These are phyloP conservation scores for Formica aserva DNA, from an alignment of 2,888 invertebrate genomes.

Conservation along the genomic window DNA sequence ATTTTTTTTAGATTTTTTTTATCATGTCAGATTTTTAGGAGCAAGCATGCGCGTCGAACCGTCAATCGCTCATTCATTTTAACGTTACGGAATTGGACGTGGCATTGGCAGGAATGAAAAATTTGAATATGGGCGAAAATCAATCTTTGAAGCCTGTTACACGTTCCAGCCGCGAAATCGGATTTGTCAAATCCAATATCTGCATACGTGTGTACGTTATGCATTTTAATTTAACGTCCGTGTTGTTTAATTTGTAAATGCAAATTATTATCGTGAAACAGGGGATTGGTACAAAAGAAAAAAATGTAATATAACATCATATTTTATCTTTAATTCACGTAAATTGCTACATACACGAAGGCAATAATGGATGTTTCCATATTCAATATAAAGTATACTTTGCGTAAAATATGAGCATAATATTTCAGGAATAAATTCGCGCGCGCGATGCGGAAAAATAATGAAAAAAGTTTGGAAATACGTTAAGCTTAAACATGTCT, in stretches of 20 bases:
- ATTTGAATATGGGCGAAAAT: constrained; percentile 50
- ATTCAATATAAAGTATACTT: constrained; percentile 7
- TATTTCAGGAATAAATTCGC: neutral
- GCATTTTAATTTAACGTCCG: constrained; percentile 47
- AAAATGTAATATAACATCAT: neutral
- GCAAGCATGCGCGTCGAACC: constrained; percentile 44
- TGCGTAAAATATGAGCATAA: constrained; percentile 6
- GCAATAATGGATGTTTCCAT: neutral
- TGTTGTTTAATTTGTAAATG: constrained; percentile 35
- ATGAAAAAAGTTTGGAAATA: neutral
- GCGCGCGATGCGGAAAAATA: neutral
- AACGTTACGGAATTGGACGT: constrained; percentile 48
- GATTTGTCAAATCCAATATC: constrained; percentile 52
- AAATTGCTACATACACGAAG: neutral
- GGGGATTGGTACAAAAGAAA: neutral
- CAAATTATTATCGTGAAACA: constrained; percentile 29
- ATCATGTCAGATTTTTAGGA: constrained; percentile 30
- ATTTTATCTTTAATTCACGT: constrained; percentile 34
- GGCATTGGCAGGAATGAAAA: constrained; percentile 50
- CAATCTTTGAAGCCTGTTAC: constrained; percentile 53
- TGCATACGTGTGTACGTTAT: constrained; percentile 25
- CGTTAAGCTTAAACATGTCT: neutral
- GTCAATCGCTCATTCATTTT: constrained; percentile 53
- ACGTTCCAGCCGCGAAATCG: constrained; percentile 34
- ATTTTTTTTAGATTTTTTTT: constrained; percentile 15